Evolutionary conservation across 2,113 vertebrate genomes (phyloP), one percentile per base, ranked within the genome.

Genomic region (Mustelus asterias): DNA sequence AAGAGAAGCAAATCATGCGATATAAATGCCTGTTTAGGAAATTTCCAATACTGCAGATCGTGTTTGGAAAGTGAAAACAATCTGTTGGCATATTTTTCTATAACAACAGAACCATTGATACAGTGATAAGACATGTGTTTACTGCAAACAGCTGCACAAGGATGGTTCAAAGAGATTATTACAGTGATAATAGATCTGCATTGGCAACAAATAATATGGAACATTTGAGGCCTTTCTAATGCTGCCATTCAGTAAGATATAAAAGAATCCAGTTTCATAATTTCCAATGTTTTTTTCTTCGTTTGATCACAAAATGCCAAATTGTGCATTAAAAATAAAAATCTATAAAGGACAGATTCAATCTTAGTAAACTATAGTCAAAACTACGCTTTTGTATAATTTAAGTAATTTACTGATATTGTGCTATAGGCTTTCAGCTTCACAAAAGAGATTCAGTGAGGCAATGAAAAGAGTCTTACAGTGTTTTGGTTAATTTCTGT

Each of bases 91-190:
- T 29, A 72, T 72, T 76, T 29, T 29, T 76, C 72, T 76, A 72
- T 18, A 83, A 41, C 80, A 41, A 20, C 80, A 83, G 80, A 83
- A 41, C 37, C 44, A 54, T 48, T 89, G 86, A 58, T 48, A 26
- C 48, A 58, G 14, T 58, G 86, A 48, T 58, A 58, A 89, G 48
- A 48, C 1, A 4, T 29, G 22, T 83, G 80, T 13, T 89, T 89
- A 89, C 44, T 58, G 86, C 48, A 89, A 89, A 29, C 86, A 89
- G 86, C 86, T 89, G 48, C 48, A 89, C 11, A 58, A 89, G 26
- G 48, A 58, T 89, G 48, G 24, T 89, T 89, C 86, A 89, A 89
- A 89, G 86, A 89, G 86, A 89, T 89, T 89, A 89, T 58, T 89
- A 58, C 44, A 26, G 3, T 29, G 48, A 89, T 89, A 89, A 54